Evolutionary conservation across 2,797 vertebrate genomes (phyloP).

Genomic region (Poeciliopsis presidionis): DNA sequence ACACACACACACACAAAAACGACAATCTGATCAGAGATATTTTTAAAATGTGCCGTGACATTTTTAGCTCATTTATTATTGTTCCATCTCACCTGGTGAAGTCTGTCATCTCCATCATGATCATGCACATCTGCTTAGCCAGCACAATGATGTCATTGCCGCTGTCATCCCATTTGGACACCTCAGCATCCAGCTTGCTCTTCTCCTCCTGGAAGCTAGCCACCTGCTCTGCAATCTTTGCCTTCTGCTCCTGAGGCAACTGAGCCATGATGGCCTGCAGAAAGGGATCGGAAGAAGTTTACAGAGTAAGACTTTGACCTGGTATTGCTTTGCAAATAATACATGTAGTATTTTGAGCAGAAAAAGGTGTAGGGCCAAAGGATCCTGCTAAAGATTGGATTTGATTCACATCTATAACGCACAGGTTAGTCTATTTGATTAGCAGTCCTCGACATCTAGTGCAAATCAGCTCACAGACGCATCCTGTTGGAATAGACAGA

Average conservation of each 20-base stretch:
- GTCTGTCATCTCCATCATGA: slow-evolving; percentile 99
- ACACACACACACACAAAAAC: background rate
- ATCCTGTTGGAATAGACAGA: slow-evolving; percentile 25
- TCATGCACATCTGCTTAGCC: slow-evolving; percentile 99
- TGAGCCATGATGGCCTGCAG: slow-evolving; percentile 98
- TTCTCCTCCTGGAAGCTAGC: slow-evolving; percentile 99
- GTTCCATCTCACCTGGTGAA: slow-evolving; percentile 90
- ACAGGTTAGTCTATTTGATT: slow-evolving; percentile 53
- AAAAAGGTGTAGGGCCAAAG: background rate
- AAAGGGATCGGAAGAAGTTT: slow-evolving; percentile 31
- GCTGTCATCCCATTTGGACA: slow-evolving; percentile 99
- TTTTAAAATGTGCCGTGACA: slow-evolving; percentile 1
- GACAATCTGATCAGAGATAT: slow-evolving; percentile 11
- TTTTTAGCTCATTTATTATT: background rate
- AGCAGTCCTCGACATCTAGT: slow-evolving; percentile 33
- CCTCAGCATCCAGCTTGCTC: slow-evolving; percentile 98
- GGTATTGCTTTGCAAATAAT: slow-evolving; percentile 8
- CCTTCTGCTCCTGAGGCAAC: slow-evolving; percentile 97
- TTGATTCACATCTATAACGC: background rate
- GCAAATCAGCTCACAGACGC: slow-evolving; percentile 37
- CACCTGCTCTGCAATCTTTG: slow-evolving; percentile 98
- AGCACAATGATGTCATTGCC: slow-evolving; percentile 99
- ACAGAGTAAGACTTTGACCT: slow-evolving; percentile 47
- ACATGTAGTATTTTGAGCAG: background rate
- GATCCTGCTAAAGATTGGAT: background rate